phyloP scores from a whole-genome alignment of 2,113 vertebrate genomes.

The Rhombomys opimus region DNA sequence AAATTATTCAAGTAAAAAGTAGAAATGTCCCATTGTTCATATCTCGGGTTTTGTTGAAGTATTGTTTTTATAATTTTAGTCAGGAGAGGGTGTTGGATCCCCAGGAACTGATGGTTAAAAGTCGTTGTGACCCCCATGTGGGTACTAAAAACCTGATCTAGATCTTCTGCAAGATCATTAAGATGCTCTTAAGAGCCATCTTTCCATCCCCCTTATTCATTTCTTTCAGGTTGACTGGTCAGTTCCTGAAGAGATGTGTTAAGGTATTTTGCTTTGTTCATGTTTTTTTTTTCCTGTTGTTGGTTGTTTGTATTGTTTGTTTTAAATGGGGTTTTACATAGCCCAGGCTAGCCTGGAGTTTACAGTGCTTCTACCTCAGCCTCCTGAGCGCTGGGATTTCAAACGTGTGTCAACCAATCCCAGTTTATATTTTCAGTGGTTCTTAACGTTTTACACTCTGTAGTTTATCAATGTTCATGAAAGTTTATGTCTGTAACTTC shows the following conservation, averaged over 20 bases:
- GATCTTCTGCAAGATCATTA: not conserved
- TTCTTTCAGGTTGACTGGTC: slow-evolving; percentile 2
- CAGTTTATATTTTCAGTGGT: not conserved
- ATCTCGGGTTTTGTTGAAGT: not conserved
- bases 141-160: not conserved
- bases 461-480: slow-evolving; percentile 34
- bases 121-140: not conserved
- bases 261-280: not conserved
- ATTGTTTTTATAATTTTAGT: not conserved
- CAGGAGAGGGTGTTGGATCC: not conserved
- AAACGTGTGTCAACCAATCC: not conserved
- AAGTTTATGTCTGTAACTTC: slow-evolving; percentile 60
- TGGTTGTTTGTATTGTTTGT: not conserved
- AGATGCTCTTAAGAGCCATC: not conserved
- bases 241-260: not conserved
- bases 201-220: not conserved
- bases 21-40: not conserved
- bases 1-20: not conserved
- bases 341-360: not conserved
- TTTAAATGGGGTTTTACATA: not conserved
- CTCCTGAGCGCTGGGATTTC: not conserved
- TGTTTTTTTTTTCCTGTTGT: not conserved
- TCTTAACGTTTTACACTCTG: slow-evolving; percentile 22
- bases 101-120: not conserved
- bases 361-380: not conserved